These are phyloP conservation scores for Trididemnum miniatum DNA, from an alignment of 23 tunicate species.

Conservation along the genomic window DNA sequence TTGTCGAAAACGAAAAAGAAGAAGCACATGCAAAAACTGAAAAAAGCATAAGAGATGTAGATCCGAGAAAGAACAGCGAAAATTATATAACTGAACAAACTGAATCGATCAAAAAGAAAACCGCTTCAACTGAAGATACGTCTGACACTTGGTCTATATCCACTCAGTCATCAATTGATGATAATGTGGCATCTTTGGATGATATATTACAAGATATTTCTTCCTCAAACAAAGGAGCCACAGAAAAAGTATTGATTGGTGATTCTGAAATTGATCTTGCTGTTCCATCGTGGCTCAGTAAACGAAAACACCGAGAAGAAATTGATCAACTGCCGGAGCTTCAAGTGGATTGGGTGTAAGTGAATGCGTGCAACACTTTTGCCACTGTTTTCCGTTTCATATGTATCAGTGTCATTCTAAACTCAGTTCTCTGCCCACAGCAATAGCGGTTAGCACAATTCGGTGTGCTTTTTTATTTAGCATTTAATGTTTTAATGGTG, in stretches of 20 bases:
- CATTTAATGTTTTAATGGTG: too few species aligned
- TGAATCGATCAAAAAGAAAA: too few species aligned
- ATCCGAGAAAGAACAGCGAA: neutral
- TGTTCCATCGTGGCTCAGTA: neutral
- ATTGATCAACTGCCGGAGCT: neutral
- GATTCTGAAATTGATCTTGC: neutral
- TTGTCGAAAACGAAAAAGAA: too few species aligned
- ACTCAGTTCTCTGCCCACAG: too few species aligned
- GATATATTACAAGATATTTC: conserved; percentile 15
- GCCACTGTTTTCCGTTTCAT: too few species aligned
- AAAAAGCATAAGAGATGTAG: neutral
- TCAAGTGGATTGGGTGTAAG: conserved; percentile 51
- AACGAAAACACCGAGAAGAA: neutral
- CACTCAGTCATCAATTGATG: conserved; percentile 27
- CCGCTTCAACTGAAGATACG: too few species aligned
- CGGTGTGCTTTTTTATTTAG: too few species aligned
- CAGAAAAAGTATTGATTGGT: conserved; percentile 21
- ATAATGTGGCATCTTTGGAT: conserved; percentile 12
- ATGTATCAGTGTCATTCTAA: too few species aligned
- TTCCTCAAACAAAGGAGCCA: neutral
- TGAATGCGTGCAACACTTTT: too few species aligned
- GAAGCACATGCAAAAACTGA: too few species aligned
- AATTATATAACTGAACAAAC: neutral
- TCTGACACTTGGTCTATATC: conserved; percentile 16
- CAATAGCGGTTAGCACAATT: too few species aligned